A percentile compares a stretch with the other conserved stretches of the same genome.
These are phyloP conservation scores for Agonopterix alstromeriana DNA, from an alignment of 2,888 invertebrate genomes.

Conservation along the genomic window DNA sequence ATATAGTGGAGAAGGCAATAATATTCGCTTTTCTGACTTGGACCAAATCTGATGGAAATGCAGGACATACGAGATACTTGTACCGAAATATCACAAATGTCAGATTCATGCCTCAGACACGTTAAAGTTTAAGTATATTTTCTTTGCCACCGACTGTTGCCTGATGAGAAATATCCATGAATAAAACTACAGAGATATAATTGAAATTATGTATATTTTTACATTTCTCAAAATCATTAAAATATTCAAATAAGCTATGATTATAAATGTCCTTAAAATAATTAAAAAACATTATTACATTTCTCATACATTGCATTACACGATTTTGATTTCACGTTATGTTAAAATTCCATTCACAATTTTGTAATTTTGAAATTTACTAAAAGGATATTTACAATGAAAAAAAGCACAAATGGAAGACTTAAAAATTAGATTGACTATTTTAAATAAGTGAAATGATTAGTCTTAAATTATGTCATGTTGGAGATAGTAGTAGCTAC, in stretches of 20 bases:
- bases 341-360: constrained; percentile 22
- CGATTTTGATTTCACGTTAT: constrained; percentile 25
- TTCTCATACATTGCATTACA: constrained; percentile 6
- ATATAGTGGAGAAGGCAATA: no score
- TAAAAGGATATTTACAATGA: constrained; percentile 52
- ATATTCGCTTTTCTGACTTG: no score
- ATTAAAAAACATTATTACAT: constrained; percentile 24
- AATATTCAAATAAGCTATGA: constrained; percentile 44
- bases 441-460: constrained; percentile 24
- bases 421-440: constrained; percentile 55
- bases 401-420: constrained; percentile 33
- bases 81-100: no score
- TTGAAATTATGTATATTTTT: constrained; percentile 53
- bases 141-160: no score
- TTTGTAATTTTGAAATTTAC: constrained; percentile 18
- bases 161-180: no score
- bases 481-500: constrained; percentile 32
- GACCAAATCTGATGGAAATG: not conserved
- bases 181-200: not conserved
- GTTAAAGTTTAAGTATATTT: no score
- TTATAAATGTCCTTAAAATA: constrained; percentile 54
- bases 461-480: constrained; percentile 42
- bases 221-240: constrained; percentile 53
- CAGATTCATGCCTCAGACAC: no score
- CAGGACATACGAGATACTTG: no score